Percentiles rank a stretch among this genome's conserved stretches.
phyloP scores from a whole-genome alignment of 2,113 vertebrate species.

The Ceratotherium simum region DNA sequence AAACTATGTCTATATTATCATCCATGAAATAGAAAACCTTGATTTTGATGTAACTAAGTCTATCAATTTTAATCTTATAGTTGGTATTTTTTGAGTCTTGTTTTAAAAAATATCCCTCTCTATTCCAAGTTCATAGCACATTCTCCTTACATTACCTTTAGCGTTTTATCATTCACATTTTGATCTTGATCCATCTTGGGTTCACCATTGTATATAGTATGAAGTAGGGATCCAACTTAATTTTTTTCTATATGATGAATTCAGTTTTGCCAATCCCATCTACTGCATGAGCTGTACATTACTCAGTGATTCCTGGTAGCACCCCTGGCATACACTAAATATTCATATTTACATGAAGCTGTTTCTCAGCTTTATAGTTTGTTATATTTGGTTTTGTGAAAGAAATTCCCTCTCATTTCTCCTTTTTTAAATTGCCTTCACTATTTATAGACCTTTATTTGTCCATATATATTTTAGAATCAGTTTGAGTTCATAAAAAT shows the following conservation, averaged over 20 bases:
- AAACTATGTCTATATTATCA: not conserved
- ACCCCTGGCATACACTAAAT: not conserved
- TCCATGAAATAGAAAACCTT: slow-evolving; percentile 6
- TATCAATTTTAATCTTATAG: slow-evolving; percentile 33
- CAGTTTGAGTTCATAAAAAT: slow-evolving; percentile 5
- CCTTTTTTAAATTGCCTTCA: not conserved
- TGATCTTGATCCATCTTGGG: not conserved
- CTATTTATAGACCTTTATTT: not conserved
- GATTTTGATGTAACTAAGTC: not conserved
- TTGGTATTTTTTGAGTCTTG: not conserved
- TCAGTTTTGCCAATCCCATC: not conserved
- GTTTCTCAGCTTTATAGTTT: not conserved
- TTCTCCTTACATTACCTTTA: not conserved
- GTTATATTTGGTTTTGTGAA: slow-evolving; percentile 4
- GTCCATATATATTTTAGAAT: slow-evolving; percentile 10
- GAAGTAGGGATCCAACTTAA: not conserved
- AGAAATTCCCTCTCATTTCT: not conserved
- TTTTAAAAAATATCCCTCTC: not conserved
- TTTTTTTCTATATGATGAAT: not conserved
- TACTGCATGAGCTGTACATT: not conserved
- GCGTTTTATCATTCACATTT: not conserved
- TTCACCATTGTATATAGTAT: not conserved
- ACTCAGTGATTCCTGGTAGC: not conserved
- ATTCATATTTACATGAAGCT: not conserved
- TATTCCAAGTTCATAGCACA: not conserved